Conservation (phyloP, 2,888 invertebrate species). For the Campoletis raptor region DNA sequence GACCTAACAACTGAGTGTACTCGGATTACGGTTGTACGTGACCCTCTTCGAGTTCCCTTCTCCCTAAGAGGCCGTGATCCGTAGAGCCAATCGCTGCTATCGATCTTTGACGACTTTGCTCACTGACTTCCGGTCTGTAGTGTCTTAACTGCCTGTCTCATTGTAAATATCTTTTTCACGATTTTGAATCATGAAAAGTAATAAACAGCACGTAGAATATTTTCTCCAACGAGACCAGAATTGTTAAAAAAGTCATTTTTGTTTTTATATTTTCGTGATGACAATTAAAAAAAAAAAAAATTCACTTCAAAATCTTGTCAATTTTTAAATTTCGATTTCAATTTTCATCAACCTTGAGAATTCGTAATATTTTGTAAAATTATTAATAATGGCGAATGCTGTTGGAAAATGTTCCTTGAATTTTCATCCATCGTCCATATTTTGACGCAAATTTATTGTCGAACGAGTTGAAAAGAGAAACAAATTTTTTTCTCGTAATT, state of each 20-base stretch:
- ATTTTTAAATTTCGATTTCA: not conserved
- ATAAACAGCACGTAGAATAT: not conserved
- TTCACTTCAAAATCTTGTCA: not conserved
- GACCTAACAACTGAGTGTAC: constrained; percentile 68
- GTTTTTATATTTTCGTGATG: not conserved
- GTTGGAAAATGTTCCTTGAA: not conserved
- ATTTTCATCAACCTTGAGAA: not conserved
- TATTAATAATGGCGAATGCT: not conserved
- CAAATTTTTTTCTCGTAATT: not conserved
- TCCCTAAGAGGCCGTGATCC: constrained; percentile 36
- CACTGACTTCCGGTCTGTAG: constrained; percentile 18
- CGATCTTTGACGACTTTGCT: constrained; percentile 60
- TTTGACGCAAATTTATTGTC: not conserved
- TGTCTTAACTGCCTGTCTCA: constrained; percentile 19
- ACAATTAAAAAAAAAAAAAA: not conserved
- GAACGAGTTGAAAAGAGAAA: not conserved
- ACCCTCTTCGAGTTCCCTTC: constrained; percentile 11
- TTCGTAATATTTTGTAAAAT: not conserved
- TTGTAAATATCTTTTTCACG: not conserved
- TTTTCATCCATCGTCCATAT: not conserved
- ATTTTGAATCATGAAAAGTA: not conserved
- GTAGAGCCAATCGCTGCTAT: constrained; percentile 56
- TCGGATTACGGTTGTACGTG: constrained; percentile 68
- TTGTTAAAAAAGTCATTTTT: not conserved
- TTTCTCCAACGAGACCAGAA: not conserved